Conservation (phyloP, 1,140 invertebrate genomes). For the Drosophila chauvacae region DNA sequence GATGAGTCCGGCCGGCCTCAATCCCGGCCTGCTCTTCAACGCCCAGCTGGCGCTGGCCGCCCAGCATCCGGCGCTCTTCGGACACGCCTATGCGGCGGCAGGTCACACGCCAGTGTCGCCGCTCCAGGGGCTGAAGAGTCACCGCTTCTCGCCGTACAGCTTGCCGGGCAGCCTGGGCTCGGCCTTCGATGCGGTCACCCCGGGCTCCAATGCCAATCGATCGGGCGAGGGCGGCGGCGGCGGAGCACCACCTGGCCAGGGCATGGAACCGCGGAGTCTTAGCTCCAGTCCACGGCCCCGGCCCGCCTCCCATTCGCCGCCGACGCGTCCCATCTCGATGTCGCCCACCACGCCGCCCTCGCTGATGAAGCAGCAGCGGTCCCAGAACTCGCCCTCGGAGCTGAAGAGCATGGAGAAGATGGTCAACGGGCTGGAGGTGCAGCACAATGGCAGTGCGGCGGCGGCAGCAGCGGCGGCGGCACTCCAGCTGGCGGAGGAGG, state of each 20-base stretch:
- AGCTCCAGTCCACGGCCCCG: conserved; percentile 88
- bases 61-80: conserved; percentile 91
- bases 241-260: conserved; percentile 33
- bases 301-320: conserved; percentile 87
- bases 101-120: conserved; percentile 86
- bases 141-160: conserved; percentile 93
- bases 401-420: conserved; percentile 98
- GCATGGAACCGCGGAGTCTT: conserved; percentile 86
- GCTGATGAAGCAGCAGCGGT: conserved; percentile 53
- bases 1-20: conserved; percentile 87
- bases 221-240: conserved; percentile 42
- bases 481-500: conserved; percentile 58
- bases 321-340: conserved; percentile 85
- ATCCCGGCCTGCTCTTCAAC: conserved; percentile 92
- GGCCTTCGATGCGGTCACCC: conserved; percentile 94
- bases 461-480: conserved; percentile 62
- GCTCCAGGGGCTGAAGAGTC: conserved; percentile 85
- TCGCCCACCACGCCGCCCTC: conserved; percentile 85
- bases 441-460: conserved; percentile 84
- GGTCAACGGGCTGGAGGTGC: conserved; percentile 96
- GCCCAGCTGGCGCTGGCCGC: conserved; percentile 92
- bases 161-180: conserved; percentile 90
- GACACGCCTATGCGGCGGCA: conserved; percentile 88
- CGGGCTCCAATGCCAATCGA: conserved; percentile 85
- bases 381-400: conserved; percentile 87